Evolutionary conservation across 2,888 invertebrate genomes (phyloP).

Genomic region (Cheilosia variabilis): DNA sequence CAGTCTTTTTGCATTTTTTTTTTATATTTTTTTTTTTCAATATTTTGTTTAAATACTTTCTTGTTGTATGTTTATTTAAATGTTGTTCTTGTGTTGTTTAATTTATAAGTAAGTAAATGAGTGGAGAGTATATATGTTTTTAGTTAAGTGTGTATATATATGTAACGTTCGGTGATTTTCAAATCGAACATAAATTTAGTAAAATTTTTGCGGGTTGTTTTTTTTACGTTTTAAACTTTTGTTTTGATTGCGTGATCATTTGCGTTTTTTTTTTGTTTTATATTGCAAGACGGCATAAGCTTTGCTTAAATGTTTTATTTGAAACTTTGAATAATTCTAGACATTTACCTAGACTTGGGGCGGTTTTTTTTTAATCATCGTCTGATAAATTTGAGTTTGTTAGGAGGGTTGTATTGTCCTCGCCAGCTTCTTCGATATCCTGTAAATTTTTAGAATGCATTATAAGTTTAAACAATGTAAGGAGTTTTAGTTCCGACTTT

Average conservation of each 20-base stretch:
- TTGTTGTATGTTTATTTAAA: constrained; percentile 47
- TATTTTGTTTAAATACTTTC: constrained; percentile 40
- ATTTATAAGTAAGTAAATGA: constrained; percentile 32
- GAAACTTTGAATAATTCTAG: constrained; percentile 30
- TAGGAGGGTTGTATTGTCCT: constrained; percentile 66
- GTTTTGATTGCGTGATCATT: constrained; percentile 55
- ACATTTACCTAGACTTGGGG: constrained; percentile 1
- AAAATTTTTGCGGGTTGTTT: constrained; percentile 36
- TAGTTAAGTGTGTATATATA: constrained; percentile 53
- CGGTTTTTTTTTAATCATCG: constrained; percentile 50
- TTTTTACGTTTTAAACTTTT: constrained; percentile 40
- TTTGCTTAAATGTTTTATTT: constrained; percentile 34
- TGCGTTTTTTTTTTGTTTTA: constrained; percentile 23
- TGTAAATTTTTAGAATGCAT: background rate
- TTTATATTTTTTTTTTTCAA: constrained; percentile 37
- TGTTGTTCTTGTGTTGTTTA: constrained; percentile 37
- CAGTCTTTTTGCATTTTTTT: constrained; percentile 63
- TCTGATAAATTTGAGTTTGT: constrained; percentile 64
- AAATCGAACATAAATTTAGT: constrained; percentile 39
- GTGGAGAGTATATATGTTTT: constrained; percentile 37
- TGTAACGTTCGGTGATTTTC: constrained; percentile 41
- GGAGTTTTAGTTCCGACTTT: background rate
- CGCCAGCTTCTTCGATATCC: constrained; percentile 67
- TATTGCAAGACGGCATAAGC: constrained; percentile 61
- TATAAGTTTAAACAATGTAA: background rate